A percentile compares a stretch with the other conserved stretches of the same genome.
phyloP scores from a whole-genome alignment of 2,888 invertebrate genomes.

The Cerceris rybyensis region DNA sequence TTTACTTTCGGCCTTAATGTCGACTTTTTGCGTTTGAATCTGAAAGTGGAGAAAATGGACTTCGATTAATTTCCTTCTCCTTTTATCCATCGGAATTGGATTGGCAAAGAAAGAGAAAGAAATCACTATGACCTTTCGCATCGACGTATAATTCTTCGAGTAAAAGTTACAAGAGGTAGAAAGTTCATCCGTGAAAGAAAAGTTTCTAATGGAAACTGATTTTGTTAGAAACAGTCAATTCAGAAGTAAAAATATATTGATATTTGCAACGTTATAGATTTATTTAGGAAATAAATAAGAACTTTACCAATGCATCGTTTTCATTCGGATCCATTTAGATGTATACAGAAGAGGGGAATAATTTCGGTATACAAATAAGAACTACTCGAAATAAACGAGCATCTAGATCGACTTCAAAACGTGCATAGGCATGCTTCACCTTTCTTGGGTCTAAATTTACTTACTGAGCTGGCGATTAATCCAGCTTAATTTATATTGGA shows the following conservation, averaged over 20 bases:
- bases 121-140: no score
- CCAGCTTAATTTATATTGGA: conserved; percentile 25
- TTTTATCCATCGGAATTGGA: neutral
- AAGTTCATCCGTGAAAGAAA: no score
- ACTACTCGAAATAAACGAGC: conserved; percentile 17
- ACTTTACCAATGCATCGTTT: neutral
- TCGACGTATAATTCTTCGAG: no score
- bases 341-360: neutral
- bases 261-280: no score
- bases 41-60: conserved; percentile 80
- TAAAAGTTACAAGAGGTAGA: no score
- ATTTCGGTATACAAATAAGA: conserved; percentile 6
- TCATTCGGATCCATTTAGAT: neutral
- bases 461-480: conserved; percentile 38
- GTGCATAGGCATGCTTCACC: conserved; percentile 60
- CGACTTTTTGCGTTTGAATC: conserved; percentile 95
- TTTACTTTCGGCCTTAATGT: conserved; percentile 96
- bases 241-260: no score
- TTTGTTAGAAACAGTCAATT: no score
- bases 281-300: no score
- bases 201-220: no score
- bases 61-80: neutral
- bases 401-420: conserved; percentile 46
- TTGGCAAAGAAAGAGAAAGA: neutral
- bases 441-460: conserved; percentile 32